These are phyloP conservation scores for Tachysurus fulvidraco DNA, from an alignment of 2,113 vertebrate genomes.

Conservation along the genomic window DNA sequence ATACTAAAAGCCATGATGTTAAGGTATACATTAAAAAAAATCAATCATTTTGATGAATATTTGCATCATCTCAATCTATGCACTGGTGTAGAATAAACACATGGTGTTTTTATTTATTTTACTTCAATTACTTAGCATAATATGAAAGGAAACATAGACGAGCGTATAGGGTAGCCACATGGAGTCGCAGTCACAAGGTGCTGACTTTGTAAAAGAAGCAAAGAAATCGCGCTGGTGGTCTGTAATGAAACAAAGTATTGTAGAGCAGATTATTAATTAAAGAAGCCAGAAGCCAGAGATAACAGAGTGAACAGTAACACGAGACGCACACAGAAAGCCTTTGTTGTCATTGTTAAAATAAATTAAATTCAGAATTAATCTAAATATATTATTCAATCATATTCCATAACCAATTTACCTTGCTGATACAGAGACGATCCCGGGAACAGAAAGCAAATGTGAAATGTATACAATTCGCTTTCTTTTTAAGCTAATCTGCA, in stretches of 20 bases:
- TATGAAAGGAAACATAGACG: background rate
- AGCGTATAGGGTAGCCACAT: background rate
- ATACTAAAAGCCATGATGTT: background rate
- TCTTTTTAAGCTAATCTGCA: background rate
- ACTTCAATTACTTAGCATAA: background rate
- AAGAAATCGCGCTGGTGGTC: background rate
- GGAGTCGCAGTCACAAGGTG: background rate
- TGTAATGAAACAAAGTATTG: background rate
- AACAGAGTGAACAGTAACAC: background rate
- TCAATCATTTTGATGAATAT: background rate
- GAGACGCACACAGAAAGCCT: background rate
- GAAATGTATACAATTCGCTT: background rate
- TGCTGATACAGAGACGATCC: background rate
- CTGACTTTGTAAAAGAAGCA: background rate
- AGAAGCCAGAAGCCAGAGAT: background rate
- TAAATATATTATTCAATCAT: background rate
- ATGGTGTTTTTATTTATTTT: background rate
- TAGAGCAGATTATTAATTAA: background rate
- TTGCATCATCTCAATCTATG: background rate
- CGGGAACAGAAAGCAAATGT: background rate
- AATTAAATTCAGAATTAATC: background rate
- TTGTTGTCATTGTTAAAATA: background rate
- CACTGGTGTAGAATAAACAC: background rate
- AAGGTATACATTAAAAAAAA: background rate
- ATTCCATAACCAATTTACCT: background rate